phyloP scores from a whole-genome alignment of 1,140 invertebrate genomes.

The Camponotus floridanus region DNA sequence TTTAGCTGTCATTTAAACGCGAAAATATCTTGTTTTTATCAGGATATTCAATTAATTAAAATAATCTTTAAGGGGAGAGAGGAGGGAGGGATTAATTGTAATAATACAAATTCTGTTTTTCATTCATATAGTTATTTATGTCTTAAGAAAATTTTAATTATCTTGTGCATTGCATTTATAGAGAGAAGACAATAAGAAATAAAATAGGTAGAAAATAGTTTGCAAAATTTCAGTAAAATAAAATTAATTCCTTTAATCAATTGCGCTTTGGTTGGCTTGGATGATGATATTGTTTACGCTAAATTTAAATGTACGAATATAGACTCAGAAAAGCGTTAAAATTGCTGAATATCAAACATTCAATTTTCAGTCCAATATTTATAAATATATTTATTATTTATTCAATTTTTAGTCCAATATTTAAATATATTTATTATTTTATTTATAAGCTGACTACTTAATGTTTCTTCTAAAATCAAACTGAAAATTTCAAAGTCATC shows the following conservation, averaged over 20 bases:
- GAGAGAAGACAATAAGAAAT: no score
- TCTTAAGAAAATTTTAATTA: not conserved
- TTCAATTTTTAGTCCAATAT: not conserved
- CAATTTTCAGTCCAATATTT: not conserved
- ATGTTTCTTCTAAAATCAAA: not conserved
- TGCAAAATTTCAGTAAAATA: not conserved
- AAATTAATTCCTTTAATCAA: not conserved
- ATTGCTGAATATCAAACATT: not conserved
- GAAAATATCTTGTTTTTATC: not conserved
- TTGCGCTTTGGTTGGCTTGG: not conserved
- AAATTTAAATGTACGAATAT: not conserved
- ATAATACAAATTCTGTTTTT: not conserved
- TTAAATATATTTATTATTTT: not conserved
- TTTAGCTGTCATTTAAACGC: not conserved
- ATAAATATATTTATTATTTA: no score
- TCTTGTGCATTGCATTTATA: no score
- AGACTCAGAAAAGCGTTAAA: not conserved
- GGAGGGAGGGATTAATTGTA: not conserved
- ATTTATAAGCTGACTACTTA: not conserved
- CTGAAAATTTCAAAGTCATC: not conserved
- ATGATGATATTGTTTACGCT: not conserved
- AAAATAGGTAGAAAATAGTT: not conserved
- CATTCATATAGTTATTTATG: not conserved
- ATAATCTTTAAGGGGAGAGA: not conserved
- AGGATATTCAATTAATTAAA: constrained; percentile 9